Evolutionary conservation across 2,888 invertebrate genomes (phyloP), one percentile per base, ranked within the genome.

Genomic region (Ectropis crepuscularia): DNA sequence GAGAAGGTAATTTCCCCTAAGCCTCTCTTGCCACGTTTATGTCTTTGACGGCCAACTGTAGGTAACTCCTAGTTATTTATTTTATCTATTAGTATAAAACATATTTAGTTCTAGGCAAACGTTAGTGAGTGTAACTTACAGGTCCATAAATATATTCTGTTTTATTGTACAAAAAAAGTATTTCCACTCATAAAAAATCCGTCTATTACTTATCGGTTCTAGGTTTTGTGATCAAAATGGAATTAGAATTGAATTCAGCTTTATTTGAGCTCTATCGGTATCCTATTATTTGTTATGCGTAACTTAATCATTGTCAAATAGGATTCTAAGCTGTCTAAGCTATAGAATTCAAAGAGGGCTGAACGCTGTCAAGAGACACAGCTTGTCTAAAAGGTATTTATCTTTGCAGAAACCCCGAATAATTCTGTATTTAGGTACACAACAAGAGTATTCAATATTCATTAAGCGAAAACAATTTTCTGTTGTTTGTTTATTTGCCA

Each of bases 261-360:
- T n/a, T 8, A 10, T 0, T 6, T 47, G 9, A 47, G 28, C 5
- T 9, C 36, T 47, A 36, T 47, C 28, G 38, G 16, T 38, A 36
- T 48, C 7, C 2, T 10, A 0, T 6, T 38, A 28, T 47, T 47
- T 43, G 43, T 5, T 43, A 36, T 43, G 7, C n/a, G 10, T 5
- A 48, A 51, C 60, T 69, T 65, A 49, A 58, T 67, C 64, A 65
- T 62, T 67, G 61, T 65, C 66, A 61, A 63, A 61, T 48, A 43
- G 43, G 43, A 68, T 64, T 61, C 59, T 49, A 66, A 62, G 58
- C 55, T 55, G 50, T 51, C 39, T 51, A 43, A 53, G 36, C 43
- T 53, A 60, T 62, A 46, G 50, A 49, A 59, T 62, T 67, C 64
- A 63, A 71, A 67, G 65, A 64, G 55, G 62, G 61, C 61, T 69